phyloP scores from a whole-genome alignment of 2,113 vertebrate species.

The Ammodytes dubius region DNA sequence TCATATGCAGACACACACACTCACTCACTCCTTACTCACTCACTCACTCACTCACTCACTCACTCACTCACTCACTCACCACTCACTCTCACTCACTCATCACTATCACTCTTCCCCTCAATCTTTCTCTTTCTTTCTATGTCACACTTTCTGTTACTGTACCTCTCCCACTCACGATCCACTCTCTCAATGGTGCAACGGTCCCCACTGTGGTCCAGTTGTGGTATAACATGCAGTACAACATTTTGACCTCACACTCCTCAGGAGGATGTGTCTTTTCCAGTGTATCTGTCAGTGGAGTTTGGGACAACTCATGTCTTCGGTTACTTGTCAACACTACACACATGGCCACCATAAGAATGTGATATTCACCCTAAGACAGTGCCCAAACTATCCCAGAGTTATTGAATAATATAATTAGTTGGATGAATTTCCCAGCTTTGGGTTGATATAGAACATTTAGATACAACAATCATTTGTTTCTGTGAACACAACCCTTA shows the following conservation, averaged over 20 bases:
- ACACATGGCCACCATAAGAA: neutral
- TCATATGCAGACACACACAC: slow-evolving; percentile 39
- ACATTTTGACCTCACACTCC: slow-evolving; percentile 45
- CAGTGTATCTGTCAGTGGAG: slow-evolving; percentile 41
- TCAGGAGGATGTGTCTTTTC: slow-evolving; percentile 59
- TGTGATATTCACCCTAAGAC: neutral
- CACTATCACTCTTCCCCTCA: too few relatives aligned
- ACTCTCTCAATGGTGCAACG: slow-evolving; percentile 61
- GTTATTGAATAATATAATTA: neutral
- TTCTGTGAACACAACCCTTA: neutral
- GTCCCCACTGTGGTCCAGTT: slow-evolving; percentile 69
- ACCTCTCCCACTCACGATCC: slow-evolving; percentile 51
- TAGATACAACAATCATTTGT: neutral
- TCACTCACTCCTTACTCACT: slow-evolving; percentile 15
- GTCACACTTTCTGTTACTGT: slow-evolving; percentile 61
- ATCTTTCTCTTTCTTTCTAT: slow-evolving; percentile 33
- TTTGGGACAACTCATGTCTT: slow-evolving; percentile 52
- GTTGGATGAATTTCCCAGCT: neutral
- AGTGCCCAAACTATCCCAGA: neutral
- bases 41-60: slow-evolving; percentile 13
- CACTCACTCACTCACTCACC: slow-evolving; percentile 10
- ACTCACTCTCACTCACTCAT: slow-evolving; percentile 16
- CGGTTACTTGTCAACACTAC: slow-evolving; percentile 47
- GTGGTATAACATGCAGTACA: slow-evolving; percentile 70
- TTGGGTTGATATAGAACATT: neutral